These are phyloP conservation scores for Neostethus bicornis DNA, from an alignment of 2,797 vertebrate species.

Conservation along the genomic window DNA sequence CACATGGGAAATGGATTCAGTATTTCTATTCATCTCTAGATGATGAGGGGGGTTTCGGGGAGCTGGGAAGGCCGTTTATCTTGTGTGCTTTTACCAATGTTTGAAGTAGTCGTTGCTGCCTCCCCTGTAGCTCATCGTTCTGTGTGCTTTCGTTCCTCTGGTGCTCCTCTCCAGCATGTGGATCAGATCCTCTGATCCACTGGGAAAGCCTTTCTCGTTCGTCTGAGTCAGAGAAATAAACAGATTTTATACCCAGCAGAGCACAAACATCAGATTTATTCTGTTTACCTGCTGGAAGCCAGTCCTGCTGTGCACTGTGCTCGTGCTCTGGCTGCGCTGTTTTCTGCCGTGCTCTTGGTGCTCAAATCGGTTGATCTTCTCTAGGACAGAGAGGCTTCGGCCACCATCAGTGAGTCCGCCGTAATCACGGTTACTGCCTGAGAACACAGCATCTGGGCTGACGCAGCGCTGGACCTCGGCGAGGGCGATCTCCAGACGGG, in stretches of 20 bases:
- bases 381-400: conserved; percentile 86
- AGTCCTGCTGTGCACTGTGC: conserved; percentile 49
- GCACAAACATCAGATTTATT: no score
- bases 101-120: conserved; percentile 56
- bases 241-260: neutral
- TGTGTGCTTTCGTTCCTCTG: conserved; percentile 57
- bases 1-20: no score
- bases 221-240: conserved; percentile 6
- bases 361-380: conserved; percentile 92
- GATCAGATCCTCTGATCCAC: conserved; percentile 76
- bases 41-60: no score
- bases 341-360: conserved; percentile 78
- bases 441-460: conserved; percentile 57
- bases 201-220: conserved; percentile 41
- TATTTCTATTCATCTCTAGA: no score
- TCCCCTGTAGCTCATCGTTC: conserved; percentile 68
- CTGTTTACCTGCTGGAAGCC: conserved; percentile 39
- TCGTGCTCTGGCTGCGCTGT: conserved; percentile 68
- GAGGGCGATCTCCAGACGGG: conserved; percentile 79
- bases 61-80: no score
- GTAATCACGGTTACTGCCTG: conserved; percentile 51
- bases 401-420: conserved; percentile 34
- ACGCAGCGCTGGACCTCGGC: conserved; percentile 75
- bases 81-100: conserved; percentile 54
- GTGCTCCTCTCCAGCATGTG: conserved; percentile 70